Base-by-base conservation (phyloP, 2,797 vertebrate species). In the Parauchenoglanis ngamensis region DNA sequence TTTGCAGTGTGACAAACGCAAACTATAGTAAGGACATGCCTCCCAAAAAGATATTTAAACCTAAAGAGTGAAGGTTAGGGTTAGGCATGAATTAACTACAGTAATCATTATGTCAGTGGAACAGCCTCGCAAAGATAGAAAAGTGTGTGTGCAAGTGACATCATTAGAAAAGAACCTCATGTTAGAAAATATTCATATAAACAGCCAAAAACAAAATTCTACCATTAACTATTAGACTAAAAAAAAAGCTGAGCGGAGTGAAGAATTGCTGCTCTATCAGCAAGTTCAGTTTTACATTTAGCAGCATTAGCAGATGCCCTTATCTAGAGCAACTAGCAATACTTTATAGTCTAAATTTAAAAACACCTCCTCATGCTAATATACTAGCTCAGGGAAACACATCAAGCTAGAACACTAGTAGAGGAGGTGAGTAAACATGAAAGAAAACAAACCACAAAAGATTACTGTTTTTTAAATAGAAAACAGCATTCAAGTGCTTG, bases 141-240 rank as follows among this genome's bases (percentile, higher is more conserved):
- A 19, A 67, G 68, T 11, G 35, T 3, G 19, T 21, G 3, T 72
- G 10, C 40, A 73, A 73, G 44, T 75, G 44, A 52, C 72, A 75
- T 75, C 72, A 49, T 75, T 75, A 75, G 46, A 75, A 49, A 75
- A 73, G 12, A 75, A 13, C 21, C 70, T 46, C 70, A 49, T 23
- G 23, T 44, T 7, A 25, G 25, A 75, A n/a, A 75, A 75, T 75
- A 75, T 75, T 75, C 44, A 28, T 12, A 49, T 75, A 13, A 75
- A 75, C 72, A 52, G 25, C 44, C 72, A 75, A 75, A 52, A 75
- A 75, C 49, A 49, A 75, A 49, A 75, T 52, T 75, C 12, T 15
- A 75, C 25, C 46, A 13, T 75, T 49, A 75, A 25, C 46, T 52
- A 1, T 75, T 17, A 12, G 46, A 75, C 72, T 15, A 4, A 49